phyloP scores from a whole-genome alignment of 2,797 vertebrate genomes.

The Xiphorhynchus erythropygius region DNA sequence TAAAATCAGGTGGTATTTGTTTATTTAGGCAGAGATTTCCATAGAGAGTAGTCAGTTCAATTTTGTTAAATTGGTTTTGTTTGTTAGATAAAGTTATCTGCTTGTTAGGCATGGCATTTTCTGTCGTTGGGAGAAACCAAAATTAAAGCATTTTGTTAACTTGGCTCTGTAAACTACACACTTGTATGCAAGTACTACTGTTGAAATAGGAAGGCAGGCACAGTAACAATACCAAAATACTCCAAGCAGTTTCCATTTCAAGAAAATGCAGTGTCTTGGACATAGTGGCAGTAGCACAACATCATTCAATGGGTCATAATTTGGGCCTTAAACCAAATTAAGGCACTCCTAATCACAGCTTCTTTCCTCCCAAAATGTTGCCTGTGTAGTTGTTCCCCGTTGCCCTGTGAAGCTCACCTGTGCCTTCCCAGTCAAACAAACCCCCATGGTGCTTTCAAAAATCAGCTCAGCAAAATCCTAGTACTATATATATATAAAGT shows the following conservation, averaged over 20 bases:
- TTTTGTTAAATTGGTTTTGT: rapidly evolving
- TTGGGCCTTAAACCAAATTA: background rate
- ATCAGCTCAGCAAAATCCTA: background rate
- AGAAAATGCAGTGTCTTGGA: background rate
- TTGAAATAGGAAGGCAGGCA: background rate
- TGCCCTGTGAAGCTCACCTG: background rate
- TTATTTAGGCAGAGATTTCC: background rate
- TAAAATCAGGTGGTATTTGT: background rate
- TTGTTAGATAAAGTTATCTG: background rate
- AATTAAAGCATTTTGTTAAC: background rate
- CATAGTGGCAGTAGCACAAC: background rate
- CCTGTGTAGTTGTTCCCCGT: too few species aligned
- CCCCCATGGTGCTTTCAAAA: background rate
- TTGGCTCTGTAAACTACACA: background rate
- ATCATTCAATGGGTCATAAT: background rate
- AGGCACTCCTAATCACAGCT: background rate
- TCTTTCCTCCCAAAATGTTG: background rate
- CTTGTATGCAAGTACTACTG: background rate
- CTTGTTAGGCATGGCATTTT: background rate
- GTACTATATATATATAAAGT: background rate
- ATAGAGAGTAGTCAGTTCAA: background rate
- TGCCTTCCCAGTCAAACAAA: background rate
- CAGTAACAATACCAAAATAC: background rate
- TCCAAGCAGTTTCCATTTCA: background rate
- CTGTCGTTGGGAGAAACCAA: background rate